These are phyloP conservation scores for Darevskia nairensis DNA, from an alignment of 2,797 vertebrate genomes.

Conservation along the genomic window DNA sequence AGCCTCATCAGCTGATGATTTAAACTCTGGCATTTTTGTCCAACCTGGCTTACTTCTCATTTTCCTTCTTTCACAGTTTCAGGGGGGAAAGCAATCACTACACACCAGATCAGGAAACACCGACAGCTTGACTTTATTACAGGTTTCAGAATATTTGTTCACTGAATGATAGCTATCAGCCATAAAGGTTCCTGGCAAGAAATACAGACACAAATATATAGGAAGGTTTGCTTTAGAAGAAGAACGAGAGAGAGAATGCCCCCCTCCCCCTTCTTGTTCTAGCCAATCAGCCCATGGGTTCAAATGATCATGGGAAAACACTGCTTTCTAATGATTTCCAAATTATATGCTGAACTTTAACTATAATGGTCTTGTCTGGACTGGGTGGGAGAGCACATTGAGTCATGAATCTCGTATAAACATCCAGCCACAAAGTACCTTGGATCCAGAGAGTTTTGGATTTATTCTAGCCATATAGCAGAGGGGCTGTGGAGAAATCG, in stretches of 20 bases:
- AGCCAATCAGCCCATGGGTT: neutral
- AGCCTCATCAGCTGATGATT: neutral
- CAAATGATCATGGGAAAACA: neutral
- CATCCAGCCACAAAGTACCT: neutral
- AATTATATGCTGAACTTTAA: neutral
- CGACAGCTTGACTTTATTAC: neutral
- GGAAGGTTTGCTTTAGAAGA: neutral
- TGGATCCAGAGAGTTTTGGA: neutral
- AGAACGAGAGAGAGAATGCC: neutral
- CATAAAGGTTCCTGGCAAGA: neutral
- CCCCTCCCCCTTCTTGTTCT: no score
- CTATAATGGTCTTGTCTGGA: neutral
- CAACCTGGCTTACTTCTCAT: neutral
- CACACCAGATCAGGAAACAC: neutral
- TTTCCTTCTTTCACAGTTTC: neutral
- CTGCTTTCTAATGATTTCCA: neutral
- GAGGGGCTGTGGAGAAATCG: neutral
- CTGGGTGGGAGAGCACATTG: neutral
- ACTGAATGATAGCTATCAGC: conserved; percentile 8
- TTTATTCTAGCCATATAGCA: neutral
- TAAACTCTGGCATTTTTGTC: neutral
- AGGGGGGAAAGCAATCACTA: neutral
- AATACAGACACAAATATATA: neutral
- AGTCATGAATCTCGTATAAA: neutral
- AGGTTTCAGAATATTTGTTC: neutral